phyloP scores from a whole-genome alignment of 2,888 invertebrate genomes.

The Augiades crinisus region DNA sequence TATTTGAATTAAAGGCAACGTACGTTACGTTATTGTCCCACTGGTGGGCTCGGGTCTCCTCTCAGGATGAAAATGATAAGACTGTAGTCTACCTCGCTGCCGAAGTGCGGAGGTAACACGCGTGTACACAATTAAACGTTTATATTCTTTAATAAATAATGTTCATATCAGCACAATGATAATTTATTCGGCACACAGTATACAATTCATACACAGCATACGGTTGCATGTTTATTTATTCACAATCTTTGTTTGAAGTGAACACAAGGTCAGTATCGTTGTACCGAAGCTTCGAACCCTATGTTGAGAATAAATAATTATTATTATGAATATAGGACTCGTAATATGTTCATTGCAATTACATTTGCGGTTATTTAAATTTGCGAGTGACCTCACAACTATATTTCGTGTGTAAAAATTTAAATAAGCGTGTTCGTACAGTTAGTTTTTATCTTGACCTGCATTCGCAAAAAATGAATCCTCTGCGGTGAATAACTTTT shows the following conservation, averaged over 20 bases:
- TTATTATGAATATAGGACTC: neutral
- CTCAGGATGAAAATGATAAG: too few relatives aligned
- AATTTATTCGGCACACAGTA: constrained; percentile 6
- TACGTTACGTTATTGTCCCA: too few relatives aligned
- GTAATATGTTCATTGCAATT: neutral
- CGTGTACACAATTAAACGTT: too few relatives aligned
- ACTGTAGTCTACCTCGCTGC: too few relatives aligned
- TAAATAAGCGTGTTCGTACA: neutral
- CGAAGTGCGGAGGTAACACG: too few relatives aligned
- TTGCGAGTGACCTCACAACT: neutral
- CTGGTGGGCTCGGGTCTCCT: too few relatives aligned
- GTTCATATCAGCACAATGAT: neutral
- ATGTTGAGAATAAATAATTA: neutral
- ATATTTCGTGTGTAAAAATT: neutral
- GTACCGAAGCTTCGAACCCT: neutral
- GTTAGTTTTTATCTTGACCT: neutral
- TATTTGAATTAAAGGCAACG: too few relatives aligned
- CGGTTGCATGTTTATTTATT: constrained; percentile 17
- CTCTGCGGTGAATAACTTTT: too few relatives aligned
- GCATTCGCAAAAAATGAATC: neutral
- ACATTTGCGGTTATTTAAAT: constrained; percentile 1
- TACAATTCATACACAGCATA: neutral
- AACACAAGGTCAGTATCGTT: constrained; percentile 17
- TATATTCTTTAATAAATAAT: too few relatives aligned
- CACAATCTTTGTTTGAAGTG: constrained; percentile 13